Percentiles rank a stretch among this genome's conserved stretches.
Conservation (phyloP, 2,888 invertebrate genomes). For the Drosophila tripunctata region DNA sequence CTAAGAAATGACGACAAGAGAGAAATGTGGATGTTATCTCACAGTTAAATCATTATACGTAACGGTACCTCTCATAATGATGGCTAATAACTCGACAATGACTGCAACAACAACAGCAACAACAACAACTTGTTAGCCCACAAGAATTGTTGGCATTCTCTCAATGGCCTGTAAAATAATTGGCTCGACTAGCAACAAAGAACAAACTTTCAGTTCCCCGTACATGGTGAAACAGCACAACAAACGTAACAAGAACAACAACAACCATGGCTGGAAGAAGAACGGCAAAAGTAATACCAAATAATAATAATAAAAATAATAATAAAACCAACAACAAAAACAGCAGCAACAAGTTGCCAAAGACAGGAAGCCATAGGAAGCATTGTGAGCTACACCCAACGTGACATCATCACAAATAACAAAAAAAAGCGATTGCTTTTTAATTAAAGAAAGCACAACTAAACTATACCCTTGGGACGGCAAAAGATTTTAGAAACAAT, state of each 20-base stretch:
- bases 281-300: conserved; percentile 46
- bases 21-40: conserved; percentile 23
- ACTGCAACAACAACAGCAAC: conserved; percentile 9
- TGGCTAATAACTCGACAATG: conserved; percentile 52
- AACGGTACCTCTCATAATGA: conserved; percentile 53
- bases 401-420: conserved; percentile 53
- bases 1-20: conserved; percentile 19
- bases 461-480: conserved; percentile 23
- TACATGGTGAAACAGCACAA: conserved; percentile 47
- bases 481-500: too few relatives aligned
- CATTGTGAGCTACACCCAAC: conserved; percentile 45
- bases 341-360: conserved; percentile 51
- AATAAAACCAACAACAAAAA: conserved; percentile 34
- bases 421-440: conserved; percentile 4
- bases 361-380: conserved; percentile 62
- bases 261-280: conserved; percentile 2
- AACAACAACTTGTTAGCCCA: conserved; percentile 10
- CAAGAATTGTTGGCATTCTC: conserved; percentile 32
- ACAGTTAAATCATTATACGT: conserved; percentile 45
- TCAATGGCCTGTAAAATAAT: conserved; percentile 48
- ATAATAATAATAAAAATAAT: conserved; percentile 33
- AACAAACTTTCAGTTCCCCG: conserved; percentile 54
- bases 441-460: background rate
- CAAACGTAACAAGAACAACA: conserved; percentile 31
- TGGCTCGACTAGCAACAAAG: conserved; percentile 36